phyloP scores from a whole-genome alignment of 1,140 invertebrate species.

The Galendromus occidentalis region DNA sequence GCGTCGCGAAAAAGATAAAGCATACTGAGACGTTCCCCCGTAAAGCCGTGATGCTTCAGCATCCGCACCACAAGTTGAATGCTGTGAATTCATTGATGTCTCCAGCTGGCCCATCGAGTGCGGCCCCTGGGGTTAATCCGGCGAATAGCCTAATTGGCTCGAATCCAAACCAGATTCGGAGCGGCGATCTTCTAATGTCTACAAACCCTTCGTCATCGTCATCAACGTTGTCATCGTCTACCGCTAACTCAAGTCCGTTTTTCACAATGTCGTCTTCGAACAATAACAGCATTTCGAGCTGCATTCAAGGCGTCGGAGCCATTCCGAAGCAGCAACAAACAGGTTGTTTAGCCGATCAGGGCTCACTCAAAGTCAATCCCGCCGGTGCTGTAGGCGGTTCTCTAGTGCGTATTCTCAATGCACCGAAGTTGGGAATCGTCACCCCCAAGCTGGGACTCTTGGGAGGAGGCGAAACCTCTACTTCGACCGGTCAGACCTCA shows the following conservation, averaged over 20 bases:
- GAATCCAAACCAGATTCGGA: background rate
- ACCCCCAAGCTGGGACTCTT: slow-evolving; percentile 11
- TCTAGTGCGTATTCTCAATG: slow-evolving; percentile 3
- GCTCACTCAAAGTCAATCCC: background rate
- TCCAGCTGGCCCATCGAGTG: too few relatives aligned
- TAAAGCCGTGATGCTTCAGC: too few relatives aligned
- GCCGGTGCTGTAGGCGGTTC: background rate
- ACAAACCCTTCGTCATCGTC: background rate
- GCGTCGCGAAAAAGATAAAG: background rate
- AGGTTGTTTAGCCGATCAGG: background rate
- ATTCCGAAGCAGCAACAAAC: background rate
- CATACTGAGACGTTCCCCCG: background rate
- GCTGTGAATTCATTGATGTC: too few relatives aligned
- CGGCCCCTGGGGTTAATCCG: background rate
- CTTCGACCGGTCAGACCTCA: background rate
- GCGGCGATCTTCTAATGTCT: background rate
- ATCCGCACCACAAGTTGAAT: too few relatives aligned
- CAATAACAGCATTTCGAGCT: background rate
- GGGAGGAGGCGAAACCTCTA: slow-evolving; percentile 7
- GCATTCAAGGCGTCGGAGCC: background rate
- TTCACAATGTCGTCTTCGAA: background rate
- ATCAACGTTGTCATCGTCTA: background rate
- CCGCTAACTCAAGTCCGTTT: background rate
- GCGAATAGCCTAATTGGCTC: background rate
- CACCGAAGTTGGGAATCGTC: slow-evolving; percentile 8